Percentiles rank a stretch among this genome's conserved stretches.
Conservation (phyloP, 2,888 invertebrate genomes). For the Eilema griseolum region DNA sequence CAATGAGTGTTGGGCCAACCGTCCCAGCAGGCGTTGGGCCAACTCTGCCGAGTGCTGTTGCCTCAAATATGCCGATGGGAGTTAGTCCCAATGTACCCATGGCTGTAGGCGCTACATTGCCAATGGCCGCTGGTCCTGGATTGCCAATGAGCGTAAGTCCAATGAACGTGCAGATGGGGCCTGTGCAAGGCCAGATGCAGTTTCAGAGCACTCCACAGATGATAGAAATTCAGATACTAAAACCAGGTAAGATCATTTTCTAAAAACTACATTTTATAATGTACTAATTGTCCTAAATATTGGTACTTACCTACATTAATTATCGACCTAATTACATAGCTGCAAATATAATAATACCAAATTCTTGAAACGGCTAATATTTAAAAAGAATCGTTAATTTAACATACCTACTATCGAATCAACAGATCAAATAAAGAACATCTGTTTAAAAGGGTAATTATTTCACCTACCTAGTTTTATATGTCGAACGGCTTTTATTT, state of each 20-base stretch:
- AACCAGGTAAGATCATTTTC: constrained; percentile 36
- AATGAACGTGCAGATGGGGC: constrained; percentile 2
- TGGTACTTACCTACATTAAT: no score
- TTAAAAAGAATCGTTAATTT: no score
- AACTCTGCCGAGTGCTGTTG: neutral
- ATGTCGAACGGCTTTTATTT: neutral
- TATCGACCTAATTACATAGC: no score
- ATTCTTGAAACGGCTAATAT: no score
- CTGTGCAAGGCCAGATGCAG: constrained; percentile 7
- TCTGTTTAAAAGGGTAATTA: no score
- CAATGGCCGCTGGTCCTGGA: constrained; percentile 13
- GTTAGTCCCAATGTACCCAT: constrained; percentile 6
- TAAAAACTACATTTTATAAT: no score
- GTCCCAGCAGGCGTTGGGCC: neutral
- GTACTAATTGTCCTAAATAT: no score
- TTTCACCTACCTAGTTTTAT: no score
- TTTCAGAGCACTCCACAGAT: constrained; percentile 26
- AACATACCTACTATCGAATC: no score
- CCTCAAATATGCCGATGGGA: neutral
- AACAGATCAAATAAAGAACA: no score
- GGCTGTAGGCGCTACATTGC: constrained; percentile 13
- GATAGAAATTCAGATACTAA: constrained; percentile 46
- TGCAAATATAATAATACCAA: no score
- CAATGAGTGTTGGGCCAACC: neutral
- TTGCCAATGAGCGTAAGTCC: constrained; percentile 13